Percentiles rank a stretch among this genome's conserved stretches.
phyloP scores from a whole-genome alignment of 2,113 vertebrate genomes.

The Scomber scombrus region DNA sequence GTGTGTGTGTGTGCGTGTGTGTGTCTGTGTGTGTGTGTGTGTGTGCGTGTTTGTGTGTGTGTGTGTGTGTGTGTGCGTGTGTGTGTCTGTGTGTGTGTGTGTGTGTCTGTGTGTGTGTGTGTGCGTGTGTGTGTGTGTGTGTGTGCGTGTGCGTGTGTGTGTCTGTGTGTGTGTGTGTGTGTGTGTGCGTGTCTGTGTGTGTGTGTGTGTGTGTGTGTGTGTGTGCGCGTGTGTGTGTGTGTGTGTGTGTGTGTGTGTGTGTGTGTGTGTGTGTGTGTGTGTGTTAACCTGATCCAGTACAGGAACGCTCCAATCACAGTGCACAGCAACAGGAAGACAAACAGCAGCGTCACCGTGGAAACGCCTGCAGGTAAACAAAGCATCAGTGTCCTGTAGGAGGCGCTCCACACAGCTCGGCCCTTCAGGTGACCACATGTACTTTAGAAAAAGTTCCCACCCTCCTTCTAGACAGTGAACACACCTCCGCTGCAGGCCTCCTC shows the following conservation, averaged over 20 bases:
- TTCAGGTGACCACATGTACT: no score
- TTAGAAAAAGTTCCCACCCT: no score
- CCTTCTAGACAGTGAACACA: constrained; percentile 62
- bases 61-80: not conserved
- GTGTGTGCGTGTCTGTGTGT: constrained; percentile 7
- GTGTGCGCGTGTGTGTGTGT: not conserved
- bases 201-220: not conserved
- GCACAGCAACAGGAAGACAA: constrained; percentile 80
- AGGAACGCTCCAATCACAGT: constrained; percentile 62
- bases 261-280: constrained; percentile 7
- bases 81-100: not conserved
- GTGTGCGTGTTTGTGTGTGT: not conserved
- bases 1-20: not conserved
- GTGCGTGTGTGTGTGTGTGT: not conserved
- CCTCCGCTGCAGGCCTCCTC: constrained; percentile 86
- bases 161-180: not conserved
- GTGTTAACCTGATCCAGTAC: constrained; percentile 62
- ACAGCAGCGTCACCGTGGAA: constrained; percentile 69
- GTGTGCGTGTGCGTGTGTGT: not conserved
- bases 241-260: not conserved
- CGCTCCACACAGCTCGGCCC: not conserved
- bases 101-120: not conserved
- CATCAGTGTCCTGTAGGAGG: not conserved
- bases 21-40: not conserved
- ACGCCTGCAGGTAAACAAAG: constrained; percentile 78